These are phyloP conservation scores for Erebia aethiops DNA, from an alignment of 2,888 invertebrate genomes.

Conservation along the genomic window DNA sequence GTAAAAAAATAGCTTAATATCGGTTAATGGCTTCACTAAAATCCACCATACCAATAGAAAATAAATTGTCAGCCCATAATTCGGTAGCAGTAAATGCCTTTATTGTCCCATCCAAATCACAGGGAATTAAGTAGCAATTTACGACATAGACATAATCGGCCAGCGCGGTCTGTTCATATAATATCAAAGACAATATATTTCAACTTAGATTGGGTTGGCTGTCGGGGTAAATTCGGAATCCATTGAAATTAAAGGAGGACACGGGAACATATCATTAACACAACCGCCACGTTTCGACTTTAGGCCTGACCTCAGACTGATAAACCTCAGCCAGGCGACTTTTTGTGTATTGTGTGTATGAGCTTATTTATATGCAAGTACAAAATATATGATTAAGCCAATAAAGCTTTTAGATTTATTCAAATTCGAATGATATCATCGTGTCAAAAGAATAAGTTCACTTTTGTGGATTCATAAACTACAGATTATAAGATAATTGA, in stretches of 20 bases:
- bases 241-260: conserved; percentile 11
- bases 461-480: too few relatives aligned
- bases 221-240: conserved; percentile 8
- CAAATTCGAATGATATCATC: too few relatives aligned
- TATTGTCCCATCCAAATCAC: conserved; percentile 22
- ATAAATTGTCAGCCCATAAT: conserved; percentile 25
- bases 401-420: too few relatives aligned
- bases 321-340: too few relatives aligned
- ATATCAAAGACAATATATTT: conserved; percentile 7
- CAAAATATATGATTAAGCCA: too few relatives aligned
- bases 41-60: conserved; percentile 20
- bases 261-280: not conserved
- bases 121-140: conserved; percentile 23
- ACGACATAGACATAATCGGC: conserved; percentile 19
- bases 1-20: not conserved
- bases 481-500: too few relatives aligned
- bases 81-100: conserved; percentile 18
- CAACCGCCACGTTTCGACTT: not conserved
- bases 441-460: too few relatives aligned
- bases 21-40: conserved; percentile 15
- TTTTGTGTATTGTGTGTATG: too few relatives aligned
- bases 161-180: conserved; percentile 15
- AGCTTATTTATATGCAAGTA: too few relatives aligned
- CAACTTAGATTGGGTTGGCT: conserved; percentile 17
- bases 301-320: too few relatives aligned